Evolutionary conservation across 2,888 invertebrate species (phyloP).

Genomic region (Carabus problematicus): DNA sequence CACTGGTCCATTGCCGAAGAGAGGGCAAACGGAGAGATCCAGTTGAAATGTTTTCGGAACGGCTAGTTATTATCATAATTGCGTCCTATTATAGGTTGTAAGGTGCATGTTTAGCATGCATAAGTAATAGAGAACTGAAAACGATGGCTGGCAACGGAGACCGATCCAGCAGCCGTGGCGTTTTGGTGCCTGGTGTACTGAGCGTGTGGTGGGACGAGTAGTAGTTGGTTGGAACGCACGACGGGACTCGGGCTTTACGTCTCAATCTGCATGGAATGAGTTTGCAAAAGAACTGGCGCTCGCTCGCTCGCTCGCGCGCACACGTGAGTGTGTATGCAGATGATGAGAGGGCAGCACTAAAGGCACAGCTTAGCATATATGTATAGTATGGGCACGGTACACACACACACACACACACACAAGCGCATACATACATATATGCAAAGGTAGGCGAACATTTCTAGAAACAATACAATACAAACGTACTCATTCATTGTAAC

Average conservation of each 20-base stretch:
- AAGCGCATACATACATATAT: no score
- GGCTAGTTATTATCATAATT: conserved; percentile 49
- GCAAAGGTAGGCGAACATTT: no score
- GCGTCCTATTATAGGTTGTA: conserved; percentile 49
- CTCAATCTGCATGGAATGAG: conserved; percentile 43
- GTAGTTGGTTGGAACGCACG: not conserved
- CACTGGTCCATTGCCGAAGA: no score
- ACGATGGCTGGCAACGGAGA: not conserved
- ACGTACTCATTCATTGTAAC: no score
- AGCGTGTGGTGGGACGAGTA: conserved; percentile 2
- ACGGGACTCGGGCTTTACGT: conserved; percentile 26
- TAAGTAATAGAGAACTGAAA: conserved; percentile 37
- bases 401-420: conserved; percentile 2
- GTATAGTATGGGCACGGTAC: no score
- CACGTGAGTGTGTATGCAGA: not conserved
- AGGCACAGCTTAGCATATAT: no score
- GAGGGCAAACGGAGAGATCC: no score
- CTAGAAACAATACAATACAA: no score
- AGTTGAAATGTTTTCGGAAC: conserved; percentile 38
- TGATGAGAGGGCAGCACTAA: not conserved
- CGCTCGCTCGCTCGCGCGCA: no score
- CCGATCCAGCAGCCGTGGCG: not conserved
- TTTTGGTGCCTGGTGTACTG: conserved; percentile 7
- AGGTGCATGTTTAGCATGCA: conserved; percentile 45
- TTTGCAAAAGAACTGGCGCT: not conserved